Percentiles rank a stretch among this genome's conserved stretches.
Conservation (phyloP, 2,888 invertebrate species). For the Dusona sp. region DNA sequence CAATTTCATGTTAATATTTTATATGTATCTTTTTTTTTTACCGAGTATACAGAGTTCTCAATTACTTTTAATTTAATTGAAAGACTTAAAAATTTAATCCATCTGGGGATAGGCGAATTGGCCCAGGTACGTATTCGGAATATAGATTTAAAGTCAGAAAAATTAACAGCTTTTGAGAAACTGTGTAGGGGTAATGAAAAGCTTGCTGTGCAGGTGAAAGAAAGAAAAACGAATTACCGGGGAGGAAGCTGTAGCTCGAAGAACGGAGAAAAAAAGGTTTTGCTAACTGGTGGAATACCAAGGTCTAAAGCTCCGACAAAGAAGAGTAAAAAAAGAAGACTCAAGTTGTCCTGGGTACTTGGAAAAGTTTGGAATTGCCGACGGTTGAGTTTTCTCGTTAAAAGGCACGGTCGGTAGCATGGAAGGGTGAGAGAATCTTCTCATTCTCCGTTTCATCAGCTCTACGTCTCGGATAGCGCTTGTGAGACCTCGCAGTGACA, state of each 20-base stretch:
- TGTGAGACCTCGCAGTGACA: slow-evolving; percentile 3
- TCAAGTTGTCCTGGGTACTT: slow-evolving; percentile 57
- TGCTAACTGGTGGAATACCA: slow-evolving; percentile 20
- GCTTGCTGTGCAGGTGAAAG: neutral
- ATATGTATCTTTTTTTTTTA: slow-evolving; percentile 2
- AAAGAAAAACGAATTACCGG: neutral
- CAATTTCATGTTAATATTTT: neutral
- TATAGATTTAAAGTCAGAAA: slow-evolving; percentile 12
- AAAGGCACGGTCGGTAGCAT: slow-evolving; percentile 62
- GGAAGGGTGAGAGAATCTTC: slow-evolving; percentile 44
- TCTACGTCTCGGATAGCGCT: neutral
- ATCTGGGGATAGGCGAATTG: neutral
- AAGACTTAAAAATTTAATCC: neutral
- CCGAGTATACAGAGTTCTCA: neutral
- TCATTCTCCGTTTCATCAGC: slow-evolving; percentile 54
- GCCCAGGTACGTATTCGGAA: neutral
- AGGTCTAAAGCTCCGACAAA: slow-evolving; percentile 32
- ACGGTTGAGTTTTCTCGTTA: slow-evolving; percentile 66
- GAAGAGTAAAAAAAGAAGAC: slow-evolving; percentile 24
- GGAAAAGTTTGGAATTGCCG: slow-evolving; percentile 68
- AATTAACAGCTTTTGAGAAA: slow-evolving; percentile 24
- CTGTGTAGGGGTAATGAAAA: slow-evolving; percentile 3
- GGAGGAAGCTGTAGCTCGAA: slow-evolving; percentile 23
- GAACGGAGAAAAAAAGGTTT: slow-evolving; percentile 35
- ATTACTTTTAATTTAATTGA: slow-evolving; percentile 7